phyloP scores from a whole-genome alignment of 2,797 vertebrate species.

The Oreonectes daqikongensis region DNA sequence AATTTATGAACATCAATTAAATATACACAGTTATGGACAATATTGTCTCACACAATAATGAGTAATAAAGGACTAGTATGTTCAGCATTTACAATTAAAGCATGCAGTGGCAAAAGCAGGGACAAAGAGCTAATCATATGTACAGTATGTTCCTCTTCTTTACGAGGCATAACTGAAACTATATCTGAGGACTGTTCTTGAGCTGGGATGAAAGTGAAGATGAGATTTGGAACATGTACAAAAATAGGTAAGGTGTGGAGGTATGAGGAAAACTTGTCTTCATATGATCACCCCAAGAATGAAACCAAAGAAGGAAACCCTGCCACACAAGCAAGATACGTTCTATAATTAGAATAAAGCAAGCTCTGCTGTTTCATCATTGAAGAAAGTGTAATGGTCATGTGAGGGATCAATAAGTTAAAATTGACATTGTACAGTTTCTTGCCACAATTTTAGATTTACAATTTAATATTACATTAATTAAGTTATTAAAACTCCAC shows the following conservation, averaged over 20 bases:
- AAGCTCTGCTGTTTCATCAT: no score
- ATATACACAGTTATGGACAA: not conserved
- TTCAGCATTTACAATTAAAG: not conserved
- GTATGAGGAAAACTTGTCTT: slow-evolving; percentile 15
- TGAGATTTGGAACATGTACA: slow-evolving; percentile 12
- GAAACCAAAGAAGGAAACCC: slow-evolving; percentile 30
- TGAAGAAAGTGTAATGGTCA: no score
- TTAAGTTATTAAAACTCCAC: no score
- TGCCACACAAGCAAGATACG: slow-evolving; percentile 6
- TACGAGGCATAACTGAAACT: not conserved
- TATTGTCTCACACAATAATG: not conserved
- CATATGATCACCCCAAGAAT: slow-evolving; percentile 14
- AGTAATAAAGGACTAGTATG: not conserved
- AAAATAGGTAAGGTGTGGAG: slow-evolving; percentile 34
- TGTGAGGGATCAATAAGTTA: no score
- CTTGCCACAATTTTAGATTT: no score
- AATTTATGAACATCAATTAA: not conserved
- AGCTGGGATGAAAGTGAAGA: slow-evolving; percentile 15
- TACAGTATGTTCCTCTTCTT: not conserved
- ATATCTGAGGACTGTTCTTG: not conserved
- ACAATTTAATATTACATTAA: no score
- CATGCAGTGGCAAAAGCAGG: not conserved
- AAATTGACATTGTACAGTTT: no score
- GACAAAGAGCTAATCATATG: not conserved
- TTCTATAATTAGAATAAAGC: no score